Evolutionary conservation across 2,797 vertebrate species (phyloP), one percentile per base, ranked within the genome.

Genomic region (Hoplostethus atlanticus): DNA sequence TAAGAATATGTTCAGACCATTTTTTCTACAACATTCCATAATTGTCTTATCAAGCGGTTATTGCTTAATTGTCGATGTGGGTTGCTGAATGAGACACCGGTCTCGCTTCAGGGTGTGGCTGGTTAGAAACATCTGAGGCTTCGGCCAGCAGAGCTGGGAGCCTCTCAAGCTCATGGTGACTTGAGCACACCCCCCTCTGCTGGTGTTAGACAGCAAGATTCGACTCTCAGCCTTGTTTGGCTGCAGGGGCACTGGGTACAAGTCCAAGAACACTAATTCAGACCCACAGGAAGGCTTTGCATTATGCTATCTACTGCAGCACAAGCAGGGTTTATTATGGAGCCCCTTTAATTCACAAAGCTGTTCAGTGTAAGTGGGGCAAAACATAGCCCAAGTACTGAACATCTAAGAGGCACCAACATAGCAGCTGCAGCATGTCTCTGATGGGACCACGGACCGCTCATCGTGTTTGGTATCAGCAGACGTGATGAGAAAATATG

Each of bases 171-270:
- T 80, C 58, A 47, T 68, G 89, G 73, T 80, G 64, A 88, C 82
- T 91, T 84, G 84, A 88, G 80, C 78, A 93, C 88, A 93, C 40
- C 87, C 64, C 91, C 93, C 91, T 91, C 92, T 94, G 87, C 92
- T 93, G 91, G 90, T 80, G 73, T 75, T 13, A 77, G 60, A 58
- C 73, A 71, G 90, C 77, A 91, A 84, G 88, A 21, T 21, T 21
- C 21, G 64, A 66, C 57, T 65, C 60, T 36, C 7, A 15, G 71
- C 73, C 81, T 73, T 48, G 61, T 84, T 77, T 83, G 79, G 84
- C 89, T 89, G 81, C 71, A 65, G 77, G 83, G 83, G 84, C 73
- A 75, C 52, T 71, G 80, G 83, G 81, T 89, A 76, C 76, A 76
- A 76, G 77, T 87, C 87, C 84, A 89, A 90, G 76, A 88, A 86